These are phyloP conservation scores for Eristalis tenax DNA, from an alignment of 2,888 invertebrate species.

Conservation along the genomic window DNA sequence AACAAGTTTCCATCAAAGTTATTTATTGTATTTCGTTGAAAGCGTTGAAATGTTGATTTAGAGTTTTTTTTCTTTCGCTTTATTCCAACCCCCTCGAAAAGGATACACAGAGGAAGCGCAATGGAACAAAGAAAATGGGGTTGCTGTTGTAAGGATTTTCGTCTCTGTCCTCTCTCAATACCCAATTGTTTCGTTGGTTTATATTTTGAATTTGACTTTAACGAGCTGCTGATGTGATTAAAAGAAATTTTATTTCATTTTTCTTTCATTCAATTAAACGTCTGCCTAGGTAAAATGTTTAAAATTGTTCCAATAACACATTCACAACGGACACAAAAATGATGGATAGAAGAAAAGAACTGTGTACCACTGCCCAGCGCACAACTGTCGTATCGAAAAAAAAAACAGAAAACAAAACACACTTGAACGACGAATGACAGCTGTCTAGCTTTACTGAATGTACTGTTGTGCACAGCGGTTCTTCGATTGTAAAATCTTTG, in stretches of 20 bases:
- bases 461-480: neutral
- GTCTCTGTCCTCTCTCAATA: neutral
- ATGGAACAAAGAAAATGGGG: slow-evolving; percentile 62
- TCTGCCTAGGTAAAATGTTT: slow-evolving; percentile 17
- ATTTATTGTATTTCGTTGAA: slow-evolving; percentile 12
- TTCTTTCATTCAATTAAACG: neutral
- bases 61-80: slow-evolving; percentile 4
- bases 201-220: slow-evolving; percentile 16
- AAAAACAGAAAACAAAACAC: slow-evolving; percentile 51
- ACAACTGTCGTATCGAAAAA: slow-evolving; percentile 51
- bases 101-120: slow-evolving; percentile 46
- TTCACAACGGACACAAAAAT: slow-evolving; percentile 19
- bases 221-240: slow-evolving; percentile 2
- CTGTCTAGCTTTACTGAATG: slow-evolving; percentile 3
- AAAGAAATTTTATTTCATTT: neutral
- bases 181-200: slow-evolving; percentile 37
- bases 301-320: slow-evolving; percentile 18
- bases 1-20: slow-evolving; percentile 66
- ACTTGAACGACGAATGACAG: slow-evolving; percentile 38
- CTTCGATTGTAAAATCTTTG: neutral
- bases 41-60: slow-evolving; percentile 9
- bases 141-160: neutral
- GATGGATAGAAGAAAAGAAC: neutral
- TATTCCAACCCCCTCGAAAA: slow-evolving; percentile 15
- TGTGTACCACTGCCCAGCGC: slow-evolving; percentile 61